Evolutionary conservation across 2,888 invertebrate genomes (phyloP), one percentile per base, ranked within the genome.

Genomic region (Nudaria mundana): DNA sequence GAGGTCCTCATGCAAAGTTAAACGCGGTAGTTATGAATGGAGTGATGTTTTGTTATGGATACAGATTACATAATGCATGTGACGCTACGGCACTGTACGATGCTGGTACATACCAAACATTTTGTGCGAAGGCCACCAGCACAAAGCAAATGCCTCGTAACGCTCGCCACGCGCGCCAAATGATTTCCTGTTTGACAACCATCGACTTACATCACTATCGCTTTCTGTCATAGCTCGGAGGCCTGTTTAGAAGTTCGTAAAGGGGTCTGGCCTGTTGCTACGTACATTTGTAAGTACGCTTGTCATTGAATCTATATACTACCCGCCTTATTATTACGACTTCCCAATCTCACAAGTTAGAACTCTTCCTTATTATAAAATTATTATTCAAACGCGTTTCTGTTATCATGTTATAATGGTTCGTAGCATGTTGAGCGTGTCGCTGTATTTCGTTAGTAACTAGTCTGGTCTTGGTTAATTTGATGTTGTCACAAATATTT

Each of bases 111-210:
- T n/a, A 65, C 73, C 72, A 67, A 80, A 72, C 81, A 84, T 81
- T 78, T 81, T 79, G 72, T 77, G 63, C 76, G 82, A 80, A 80
- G 81, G 86, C 81, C 82, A 75, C 63, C 71, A 64, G 68, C 72
- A 79, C 81, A 79, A 79, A 78, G 81, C 81, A 76, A 71, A 76
- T 68, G 71, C 73, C 68, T 73, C 71, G 69, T 79, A 78, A 76
- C 75, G 75, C 69, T 69, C 71, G 75, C 84, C 83, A 81, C 85
- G 79, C 83, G 83, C 81, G 81, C 81, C 79, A 75, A 79, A 75
- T 81, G 66, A 75, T 82, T 87, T 88, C 87, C 87, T 88, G 88
- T 84, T 87, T 84, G 83, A 87, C 87, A 78, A 85, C 87, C 86
- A 87, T 85, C 80, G 75, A 78, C 86, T 86, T 83, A 85, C 86